Evolutionary conservation across 1,140 invertebrate species (phyloP).

Genomic region (Orchesella cincta): DNA sequence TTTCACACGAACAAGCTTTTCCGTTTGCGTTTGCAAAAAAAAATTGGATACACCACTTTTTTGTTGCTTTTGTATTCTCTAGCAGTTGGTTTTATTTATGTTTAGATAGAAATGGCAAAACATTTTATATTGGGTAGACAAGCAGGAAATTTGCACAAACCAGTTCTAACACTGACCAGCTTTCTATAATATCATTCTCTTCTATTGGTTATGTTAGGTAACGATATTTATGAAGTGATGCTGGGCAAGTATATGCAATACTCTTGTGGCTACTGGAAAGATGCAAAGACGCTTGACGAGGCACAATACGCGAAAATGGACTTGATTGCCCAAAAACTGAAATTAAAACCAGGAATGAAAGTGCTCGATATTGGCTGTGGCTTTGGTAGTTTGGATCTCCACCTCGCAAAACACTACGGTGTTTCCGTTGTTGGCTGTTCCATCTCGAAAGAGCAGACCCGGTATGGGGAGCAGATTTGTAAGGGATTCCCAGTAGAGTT

Average conservation of each 20-base stretch:
- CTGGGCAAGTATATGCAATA: conserved; percentile 30
- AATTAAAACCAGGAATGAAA: conserved; percentile 34
- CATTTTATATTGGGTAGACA: no score
- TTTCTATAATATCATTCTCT: background rate
- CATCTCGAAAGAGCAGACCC: conserved; percentile 25
- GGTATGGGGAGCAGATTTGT: conserved; percentile 2
- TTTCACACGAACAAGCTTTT: no score
- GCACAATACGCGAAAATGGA: conserved; percentile 32
- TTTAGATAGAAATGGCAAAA: background rate
- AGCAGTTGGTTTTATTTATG: background rate
- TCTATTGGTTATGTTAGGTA: background rate
- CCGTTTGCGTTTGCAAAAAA: no score
- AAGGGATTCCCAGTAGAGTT: conserved; percentile 25
- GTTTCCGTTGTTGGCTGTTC: conserved; percentile 23
- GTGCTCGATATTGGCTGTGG: conserved; percentile 28
- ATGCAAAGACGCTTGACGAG: conserved; percentile 15
- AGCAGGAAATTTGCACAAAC: no score
- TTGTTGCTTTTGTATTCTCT: background rate
- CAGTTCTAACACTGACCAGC: no score
- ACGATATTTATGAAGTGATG: conserved; percentile 22
- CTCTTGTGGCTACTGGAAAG: conserved; percentile 34
- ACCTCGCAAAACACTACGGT: conserved; percentile 25
- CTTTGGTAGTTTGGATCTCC: conserved; percentile 16
- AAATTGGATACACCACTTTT: background rate
- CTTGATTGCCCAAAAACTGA: conserved; percentile 30